These are phyloP conservation scores for Apodemus sylvaticus DNA, from an alignment of 2,113 vertebrate genomes.

Conservation along the genomic window DNA sequence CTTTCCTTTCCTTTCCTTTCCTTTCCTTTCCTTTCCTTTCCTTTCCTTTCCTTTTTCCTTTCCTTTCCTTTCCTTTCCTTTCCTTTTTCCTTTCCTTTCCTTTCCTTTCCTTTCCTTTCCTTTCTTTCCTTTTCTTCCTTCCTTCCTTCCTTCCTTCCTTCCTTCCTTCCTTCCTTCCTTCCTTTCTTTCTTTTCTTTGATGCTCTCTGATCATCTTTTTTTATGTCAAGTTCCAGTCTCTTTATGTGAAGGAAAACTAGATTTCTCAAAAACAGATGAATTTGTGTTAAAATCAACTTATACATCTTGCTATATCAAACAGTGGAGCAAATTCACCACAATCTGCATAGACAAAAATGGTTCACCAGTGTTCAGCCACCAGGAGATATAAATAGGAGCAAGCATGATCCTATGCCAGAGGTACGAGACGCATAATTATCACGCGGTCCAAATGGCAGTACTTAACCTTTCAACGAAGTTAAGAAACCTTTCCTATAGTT, in stretches of 20 bases:
- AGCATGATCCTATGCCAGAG: background rate
- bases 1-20: background rate
- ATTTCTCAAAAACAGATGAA: constrained; percentile 5
- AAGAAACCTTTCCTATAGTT: constrained; percentile 17
- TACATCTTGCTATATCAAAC: background rate
- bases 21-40: no score
- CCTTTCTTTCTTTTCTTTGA: background rate
- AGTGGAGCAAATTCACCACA: constrained; percentile 24
- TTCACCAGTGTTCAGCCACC: background rate
- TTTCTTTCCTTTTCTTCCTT: no score
- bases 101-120: background rate
- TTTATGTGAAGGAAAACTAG: constrained; percentile 5
- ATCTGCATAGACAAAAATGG: constrained; percentile 8
- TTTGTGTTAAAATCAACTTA: constrained; percentile 40
- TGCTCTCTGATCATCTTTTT: background rate
- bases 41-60: background rate
- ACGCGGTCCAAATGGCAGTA: background rate
- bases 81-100: no score
- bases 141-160: no score
- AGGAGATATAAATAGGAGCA: constrained; percentile 12
- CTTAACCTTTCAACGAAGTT: background rate
- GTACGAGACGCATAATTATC: background rate
- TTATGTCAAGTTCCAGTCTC: constrained; percentile 21
- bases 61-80: no score
- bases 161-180: background rate